Conservation (phyloP, 2,113 vertebrate genomes). For the Rhizomys pruinosus region DNA sequence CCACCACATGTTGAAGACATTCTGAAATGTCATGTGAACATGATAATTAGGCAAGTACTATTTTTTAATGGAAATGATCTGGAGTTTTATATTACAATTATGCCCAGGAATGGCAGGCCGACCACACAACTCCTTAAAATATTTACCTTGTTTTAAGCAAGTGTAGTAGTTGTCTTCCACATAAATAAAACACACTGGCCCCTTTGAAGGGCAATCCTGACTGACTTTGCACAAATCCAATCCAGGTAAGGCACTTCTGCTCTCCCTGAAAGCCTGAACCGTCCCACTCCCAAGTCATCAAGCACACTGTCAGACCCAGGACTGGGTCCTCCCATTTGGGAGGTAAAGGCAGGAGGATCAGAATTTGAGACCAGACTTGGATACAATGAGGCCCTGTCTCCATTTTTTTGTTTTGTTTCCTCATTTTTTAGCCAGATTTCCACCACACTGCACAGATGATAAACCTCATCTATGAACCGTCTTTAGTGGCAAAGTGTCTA, state of each 20-base stretch:
- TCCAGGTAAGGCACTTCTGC: not conserved
- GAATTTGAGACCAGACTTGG: not conserved
- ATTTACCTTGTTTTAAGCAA: slow-evolving; percentile 17
- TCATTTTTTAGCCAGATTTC: not conserved
- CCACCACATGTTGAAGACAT: not conserved
- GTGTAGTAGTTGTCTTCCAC: not conserved
- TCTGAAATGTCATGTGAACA: slow-evolving; percentile 22
- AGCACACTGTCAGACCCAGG: not conserved
- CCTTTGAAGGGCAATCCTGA: not conserved
- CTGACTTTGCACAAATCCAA: not conserved
- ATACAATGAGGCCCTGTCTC: no score
- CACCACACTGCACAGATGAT: not conserved
- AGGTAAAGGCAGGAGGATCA: not conserved
- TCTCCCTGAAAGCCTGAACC: not conserved
- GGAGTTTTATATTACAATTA: slow-evolving; percentile 22
- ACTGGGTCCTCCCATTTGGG: not conserved
- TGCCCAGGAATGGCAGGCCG: not conserved
- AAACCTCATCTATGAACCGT: slow-evolving; percentile 20
- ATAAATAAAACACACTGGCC: not conserved
- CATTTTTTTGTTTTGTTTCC: slow-evolving; percentile 18
- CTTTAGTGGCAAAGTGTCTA: not conserved
- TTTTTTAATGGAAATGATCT: not conserved
- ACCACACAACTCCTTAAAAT: not conserved
- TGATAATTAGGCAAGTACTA: not conserved
- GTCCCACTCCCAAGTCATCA: not conserved